These are phyloP conservation scores for Melanocharis versteri DNA, from an alignment of 2,113 vertebrate species.

Conservation along the genomic window DNA sequence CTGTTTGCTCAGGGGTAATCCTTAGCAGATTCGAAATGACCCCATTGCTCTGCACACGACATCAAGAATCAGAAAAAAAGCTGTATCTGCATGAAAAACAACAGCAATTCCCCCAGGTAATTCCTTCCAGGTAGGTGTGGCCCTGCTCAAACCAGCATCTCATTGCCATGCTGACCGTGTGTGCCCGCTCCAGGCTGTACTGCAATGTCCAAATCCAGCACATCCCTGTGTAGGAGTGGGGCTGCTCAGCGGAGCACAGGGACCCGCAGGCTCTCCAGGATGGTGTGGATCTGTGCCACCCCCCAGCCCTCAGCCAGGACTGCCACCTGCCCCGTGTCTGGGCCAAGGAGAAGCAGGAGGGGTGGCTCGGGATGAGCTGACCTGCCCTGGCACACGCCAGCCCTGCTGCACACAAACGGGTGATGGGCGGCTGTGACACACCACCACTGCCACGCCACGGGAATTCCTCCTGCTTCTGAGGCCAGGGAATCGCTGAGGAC, in stretches of 20 bases:
- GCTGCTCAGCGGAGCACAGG: fast-evolving
- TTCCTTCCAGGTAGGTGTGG: background rate
- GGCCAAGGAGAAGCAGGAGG: background rate
- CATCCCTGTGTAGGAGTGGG: background rate
- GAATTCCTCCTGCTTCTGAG: background rate
- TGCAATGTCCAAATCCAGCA: background rate
- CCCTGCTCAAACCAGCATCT: background rate
- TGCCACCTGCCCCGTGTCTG: background rate
- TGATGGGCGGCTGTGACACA: background rate
- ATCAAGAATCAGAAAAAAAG: background rate
- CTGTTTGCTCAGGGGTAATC: background rate
- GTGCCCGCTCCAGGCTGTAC: background rate
- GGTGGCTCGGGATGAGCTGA: fast-evolving
- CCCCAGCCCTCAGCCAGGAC: fast-evolving
- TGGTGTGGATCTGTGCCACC: background rate
- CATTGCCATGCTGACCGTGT: fast-evolving
- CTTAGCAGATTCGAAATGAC: background rate
- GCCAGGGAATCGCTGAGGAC: background rate
- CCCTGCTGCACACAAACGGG: fast-evolving
- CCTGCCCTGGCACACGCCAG: fast-evolving
- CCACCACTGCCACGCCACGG: background rate
- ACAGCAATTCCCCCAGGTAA: background rate
- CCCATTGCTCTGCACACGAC: background rate
- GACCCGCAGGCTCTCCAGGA: background rate
- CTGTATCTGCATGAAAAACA: background rate